Evolutionary conservation across 2,888 invertebrate genomes (phyloP).

Genomic region (Drosophila bunnanda): DNA sequence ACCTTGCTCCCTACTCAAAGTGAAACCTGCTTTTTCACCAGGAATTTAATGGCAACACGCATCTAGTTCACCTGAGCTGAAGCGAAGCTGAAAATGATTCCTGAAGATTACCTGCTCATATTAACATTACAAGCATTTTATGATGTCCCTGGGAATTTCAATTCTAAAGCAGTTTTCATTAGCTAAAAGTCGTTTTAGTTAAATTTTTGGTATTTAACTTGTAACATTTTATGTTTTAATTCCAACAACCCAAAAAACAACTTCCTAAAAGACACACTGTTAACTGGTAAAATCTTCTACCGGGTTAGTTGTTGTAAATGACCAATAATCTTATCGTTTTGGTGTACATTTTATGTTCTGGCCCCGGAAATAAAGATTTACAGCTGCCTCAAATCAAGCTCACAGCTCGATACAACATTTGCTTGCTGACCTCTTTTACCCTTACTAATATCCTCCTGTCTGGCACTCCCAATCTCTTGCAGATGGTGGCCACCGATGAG

Average conservation of each 20-base stretch:
- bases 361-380: constrained; percentile 57
- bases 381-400: constrained; percentile 59
- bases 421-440: constrained; percentile 3
- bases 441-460: constrained; percentile 8
- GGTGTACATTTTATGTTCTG: constrained; percentile 38
- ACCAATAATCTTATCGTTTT: constrained; percentile 43
- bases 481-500: constrained; percentile 95
- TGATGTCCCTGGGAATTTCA: background rate
- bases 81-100: constrained; percentile 26
- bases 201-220: background rate
- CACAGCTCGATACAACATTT: constrained; percentile 47
- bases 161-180: too few relatives aligned
- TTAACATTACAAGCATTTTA: constrained; percentile 10
- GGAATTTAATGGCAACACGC: constrained; percentile 16
- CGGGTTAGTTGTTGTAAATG: background rate
- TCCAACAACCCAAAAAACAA: too few relatives aligned
- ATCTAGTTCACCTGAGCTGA: constrained; percentile 23
- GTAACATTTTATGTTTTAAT: background rate
- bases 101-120: constrained; percentile 2
- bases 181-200: too few relatives aligned
- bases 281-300: background rate
- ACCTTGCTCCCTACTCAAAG: constrained; percentile 10
- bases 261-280: background rate
- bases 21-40: background rate
- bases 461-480: constrained; percentile 43